Evolutionary conservation across 1,140 invertebrate species (phyloP).

Genomic region (Nebria ingens): DNA sequence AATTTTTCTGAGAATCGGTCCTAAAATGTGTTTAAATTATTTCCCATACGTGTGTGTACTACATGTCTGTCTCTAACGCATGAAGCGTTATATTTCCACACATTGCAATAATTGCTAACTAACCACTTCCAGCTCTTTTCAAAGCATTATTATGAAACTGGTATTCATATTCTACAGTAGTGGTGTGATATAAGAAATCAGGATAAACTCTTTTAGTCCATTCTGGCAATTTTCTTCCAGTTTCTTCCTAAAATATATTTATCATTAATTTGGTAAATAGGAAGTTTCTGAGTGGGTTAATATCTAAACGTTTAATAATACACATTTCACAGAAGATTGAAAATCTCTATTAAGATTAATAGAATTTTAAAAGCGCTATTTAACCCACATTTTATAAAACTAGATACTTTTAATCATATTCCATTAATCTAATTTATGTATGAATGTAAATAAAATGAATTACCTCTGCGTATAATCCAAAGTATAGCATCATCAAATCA

Average conservation of each 20-base stretch:
- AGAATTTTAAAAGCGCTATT: no score
- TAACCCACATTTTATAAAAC: no score
- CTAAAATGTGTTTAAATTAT: not conserved
- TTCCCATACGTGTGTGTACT: not conserved
- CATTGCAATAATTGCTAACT: not conserved
- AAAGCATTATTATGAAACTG: not conserved
- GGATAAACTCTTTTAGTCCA: not conserved
- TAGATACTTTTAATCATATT: no score
- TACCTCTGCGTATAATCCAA: not conserved
- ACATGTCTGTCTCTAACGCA: not conserved
- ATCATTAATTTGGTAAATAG: no score
- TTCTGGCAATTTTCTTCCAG: not conserved
- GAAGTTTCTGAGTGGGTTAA: no score
- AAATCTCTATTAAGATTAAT: no score
- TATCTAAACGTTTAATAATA: no score
- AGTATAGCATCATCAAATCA: not conserved
- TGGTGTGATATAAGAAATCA: not conserved
- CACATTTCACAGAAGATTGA: no score
- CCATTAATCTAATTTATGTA: not conserved
- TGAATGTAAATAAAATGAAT: not conserved
- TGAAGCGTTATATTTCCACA: not conserved
- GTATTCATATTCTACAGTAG: not conserved
- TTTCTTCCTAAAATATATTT: not conserved
- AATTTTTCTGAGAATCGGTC: not conserved
- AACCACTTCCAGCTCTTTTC: not conserved